Base-by-base conservation (phyloP, 2,113 vertebrate species). In the Daubentonia madagascariensis region DNA sequence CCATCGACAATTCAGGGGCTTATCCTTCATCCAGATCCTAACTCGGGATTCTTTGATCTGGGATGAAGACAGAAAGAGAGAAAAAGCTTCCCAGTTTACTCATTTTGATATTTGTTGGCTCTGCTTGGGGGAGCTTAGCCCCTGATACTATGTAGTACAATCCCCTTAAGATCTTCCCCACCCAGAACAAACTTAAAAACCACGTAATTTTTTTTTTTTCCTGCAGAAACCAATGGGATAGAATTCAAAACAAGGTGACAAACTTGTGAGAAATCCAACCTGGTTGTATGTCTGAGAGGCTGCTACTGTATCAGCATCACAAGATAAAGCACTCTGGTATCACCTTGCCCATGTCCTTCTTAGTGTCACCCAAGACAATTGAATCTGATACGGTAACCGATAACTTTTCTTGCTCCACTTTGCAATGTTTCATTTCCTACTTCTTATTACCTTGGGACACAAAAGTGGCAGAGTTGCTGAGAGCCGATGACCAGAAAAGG, bases 21-120 rank as follows among this genome's bases (percentile, higher is more conserved):
- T 98, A 98, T 97, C 98, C 97, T 98, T 98, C 98, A 98, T 98
- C 98, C 97, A 98, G 97, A 98, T 98, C 97, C 98, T 98, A 98
- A 97, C 97, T 98, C 96, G 76, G 97, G 97, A 97, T 98, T 96
- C 98, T 98, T 95, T 98, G 98, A 98, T 98, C 98, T 98, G 98
- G 98, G 97, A 98, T 98, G 97, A 98, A 98, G 98, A 98, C 98
- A 98, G 96, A 98, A 98, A 98, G 90, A 98, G 97, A 98, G 97
- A 98, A 98, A 98, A 98, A 96, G 98, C 98, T 98, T 98, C 98
- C 98, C 98, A 98, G 97, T 98, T 98, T 98, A 98, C 97, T 98
- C 92, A 96, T 98, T 97, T 97, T 98, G 98, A 88, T 94, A 98
- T 92, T 92, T 96, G 72, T 89, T 96, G 88, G 95, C 97, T 96